phyloP scores from a whole-genome alignment of 2,888 invertebrate species.

The Galeruca laticollis region DNA sequence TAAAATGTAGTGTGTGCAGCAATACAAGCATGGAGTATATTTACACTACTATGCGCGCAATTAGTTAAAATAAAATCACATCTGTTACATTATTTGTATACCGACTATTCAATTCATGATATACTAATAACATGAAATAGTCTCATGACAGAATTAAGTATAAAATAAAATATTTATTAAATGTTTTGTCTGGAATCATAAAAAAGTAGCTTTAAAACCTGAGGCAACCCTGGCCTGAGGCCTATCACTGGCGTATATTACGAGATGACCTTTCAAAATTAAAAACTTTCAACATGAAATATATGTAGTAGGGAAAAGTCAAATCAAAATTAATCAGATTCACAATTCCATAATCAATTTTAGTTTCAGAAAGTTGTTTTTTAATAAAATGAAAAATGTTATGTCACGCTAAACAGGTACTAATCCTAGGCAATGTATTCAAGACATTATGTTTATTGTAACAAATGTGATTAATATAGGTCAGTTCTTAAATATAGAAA shows the following conservation, averaged over 20 bases:
- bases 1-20: slow-evolving; percentile 51
- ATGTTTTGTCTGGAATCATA: too few species aligned
- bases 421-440: slow-evolving; percentile 35
- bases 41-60: slow-evolving; percentile 46
- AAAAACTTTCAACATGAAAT: background rate
- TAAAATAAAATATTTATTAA: too few species aligned
- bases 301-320: background rate
- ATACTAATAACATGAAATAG: too few species aligned
- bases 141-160: too few species aligned
- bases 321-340: background rate
- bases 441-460: slow-evolving; percentile 35
- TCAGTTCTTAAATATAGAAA: slow-evolving; percentile 1
- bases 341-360: too few species aligned
- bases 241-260: too few species aligned
- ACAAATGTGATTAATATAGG: slow-evolving; percentile 49
- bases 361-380: background rate
- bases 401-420: too few species aligned
- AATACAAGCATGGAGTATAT: slow-evolving; percentile 48
- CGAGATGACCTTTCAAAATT: too few species aligned
- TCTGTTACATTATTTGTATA: slow-evolving; percentile 45
- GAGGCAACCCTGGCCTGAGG: too few species aligned
- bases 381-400: background rate
- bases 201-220: too few species aligned
- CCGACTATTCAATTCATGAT: too few species aligned
- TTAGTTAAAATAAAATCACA: slow-evolving; percentile 50